Evolutionary conservation across 2,797 vertebrate genomes (phyloP), one percentile per base, ranked within the genome.

Genomic region (Cyprinodon diabolis): DNA sequence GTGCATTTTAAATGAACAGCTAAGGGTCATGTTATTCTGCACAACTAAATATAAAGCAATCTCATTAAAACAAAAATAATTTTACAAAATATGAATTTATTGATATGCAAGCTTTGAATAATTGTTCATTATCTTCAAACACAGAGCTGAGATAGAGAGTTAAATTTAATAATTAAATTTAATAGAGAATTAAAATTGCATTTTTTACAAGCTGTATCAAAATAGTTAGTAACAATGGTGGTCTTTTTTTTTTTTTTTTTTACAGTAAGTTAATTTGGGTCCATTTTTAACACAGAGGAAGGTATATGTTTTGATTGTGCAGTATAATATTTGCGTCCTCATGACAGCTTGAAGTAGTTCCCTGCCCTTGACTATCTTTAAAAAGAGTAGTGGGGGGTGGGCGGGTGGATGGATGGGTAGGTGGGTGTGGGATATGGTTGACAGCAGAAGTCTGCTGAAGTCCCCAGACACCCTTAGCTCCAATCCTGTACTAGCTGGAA

Each of bases 301-400:
- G 23, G 12, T 3, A 45, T 35, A 30, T 21, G 1, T 13, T 14
- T 66, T 14, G 45, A 68, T 35, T 57, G 30, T 49, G 12, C 30
- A 45, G 35, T 57, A 65, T 55, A 25, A 56, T 55, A 43, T 76
- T 12, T 77, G 21, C 51, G 58, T 86, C 80, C 85, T 89, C 63
- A 56, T 45, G 75, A 52, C 51, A 55, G 63, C 63, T 80, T 84
- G 68, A 67, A 63, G 71, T 62, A 72, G 75, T 90, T 92, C 88
- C 91, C 93, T 94, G 95, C 94, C 96, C 97, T 97, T 97, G 96
- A 96, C 95, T 95, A 95, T 93, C 87, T 90, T 90, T 84, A 93
- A 93, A 93, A 95, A 90, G 93, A 88, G 94, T 78, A 92, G 92
- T 89, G 90, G 68, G 43, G 8, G 9, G 13, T 52, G 51, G 4